Conservation (phyloP, 2,888 invertebrate genomes). For the Nasonovia ribisnigri region DNA sequence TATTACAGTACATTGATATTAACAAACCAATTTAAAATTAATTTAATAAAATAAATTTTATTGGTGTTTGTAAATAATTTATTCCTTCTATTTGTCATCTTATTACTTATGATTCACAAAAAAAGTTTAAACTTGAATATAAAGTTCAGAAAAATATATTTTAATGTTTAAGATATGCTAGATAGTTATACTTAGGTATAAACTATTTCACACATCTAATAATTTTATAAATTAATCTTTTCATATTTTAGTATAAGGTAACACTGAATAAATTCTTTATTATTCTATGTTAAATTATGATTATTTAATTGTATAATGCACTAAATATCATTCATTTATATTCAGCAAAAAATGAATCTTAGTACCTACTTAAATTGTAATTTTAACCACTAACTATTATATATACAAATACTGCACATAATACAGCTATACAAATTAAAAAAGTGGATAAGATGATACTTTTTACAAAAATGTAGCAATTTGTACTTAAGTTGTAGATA, state of each 20-base stretch:
- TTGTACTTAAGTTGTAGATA: background rate
- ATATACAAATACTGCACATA: background rate
- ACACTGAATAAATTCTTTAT: background rate
- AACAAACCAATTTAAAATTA: background rate
- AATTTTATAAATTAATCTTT: background rate
- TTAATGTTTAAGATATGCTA: background rate
- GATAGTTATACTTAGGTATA: background rate
- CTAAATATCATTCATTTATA: background rate
- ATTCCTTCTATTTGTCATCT: background rate
- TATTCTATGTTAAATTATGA: background rate
- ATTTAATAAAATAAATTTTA: background rate
- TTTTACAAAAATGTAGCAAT: background rate
- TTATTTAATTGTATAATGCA: background rate
- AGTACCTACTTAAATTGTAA: background rate
- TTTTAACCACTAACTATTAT: background rate
- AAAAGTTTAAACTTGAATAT: background rate
- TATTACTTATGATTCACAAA: background rate
- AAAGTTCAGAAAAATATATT: background rate
- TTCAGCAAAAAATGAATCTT: background rate
- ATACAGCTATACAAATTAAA: background rate
- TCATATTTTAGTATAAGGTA: background rate
- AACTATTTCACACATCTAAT: background rate
- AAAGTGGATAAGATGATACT: background rate
- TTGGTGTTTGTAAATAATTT: background rate
- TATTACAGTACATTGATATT: background rate